These are phyloP conservation scores for Phoeniculus purpureus DNA, from an alignment of 2,797 vertebrate genomes.

Conservation along the genomic window DNA sequence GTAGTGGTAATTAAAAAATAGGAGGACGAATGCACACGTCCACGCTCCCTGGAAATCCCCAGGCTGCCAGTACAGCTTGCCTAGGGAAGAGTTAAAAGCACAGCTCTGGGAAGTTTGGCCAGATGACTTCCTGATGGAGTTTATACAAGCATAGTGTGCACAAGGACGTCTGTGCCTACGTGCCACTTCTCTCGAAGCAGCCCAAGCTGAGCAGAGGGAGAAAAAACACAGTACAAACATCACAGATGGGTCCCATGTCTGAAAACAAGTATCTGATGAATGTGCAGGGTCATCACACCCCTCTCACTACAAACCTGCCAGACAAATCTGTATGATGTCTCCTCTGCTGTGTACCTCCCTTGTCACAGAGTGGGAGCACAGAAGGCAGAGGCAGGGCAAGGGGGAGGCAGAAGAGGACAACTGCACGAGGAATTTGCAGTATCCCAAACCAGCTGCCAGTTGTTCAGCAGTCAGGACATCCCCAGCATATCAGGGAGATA, in stretches of 20 bases:
- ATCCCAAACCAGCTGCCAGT: not conserved
- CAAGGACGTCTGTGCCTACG: conserved; percentile 70
- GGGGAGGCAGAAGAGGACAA: not conserved
- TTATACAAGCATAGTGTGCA: conserved; percentile 67
- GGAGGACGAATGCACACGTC: not conserved
- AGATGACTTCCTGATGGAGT: conserved; percentile 75
- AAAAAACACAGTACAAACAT: conserved; percentile 24
- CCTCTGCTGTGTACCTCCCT: not conserved
- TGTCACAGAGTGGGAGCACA: not conserved
- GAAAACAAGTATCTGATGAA: conserved; percentile 43
- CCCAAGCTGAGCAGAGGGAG: conserved; percentile 10
- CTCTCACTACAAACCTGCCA: not conserved
- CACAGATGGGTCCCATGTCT: conserved; percentile 53
- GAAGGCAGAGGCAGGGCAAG: not conserved
- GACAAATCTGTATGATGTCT: not conserved
- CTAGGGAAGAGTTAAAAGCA: conserved; percentile 68
- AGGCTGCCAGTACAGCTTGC: not conserved
- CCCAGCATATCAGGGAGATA: not conserved
- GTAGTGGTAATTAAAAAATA: not conserved
- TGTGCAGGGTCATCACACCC: conserved; percentile 40
- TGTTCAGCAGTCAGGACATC: not conserved
- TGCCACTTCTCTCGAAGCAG: conserved; percentile 71
- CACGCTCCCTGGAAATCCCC: not conserved
- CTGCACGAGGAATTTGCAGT: not conserved
- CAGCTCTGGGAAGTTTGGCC: conserved; percentile 67